Percentiles rank a stretch among this genome's conserved stretches.
Evolutionary conservation across 2,113 vertebrate genomes (phyloP).

Genomic region (Puffinus mauretanicus): DNA sequence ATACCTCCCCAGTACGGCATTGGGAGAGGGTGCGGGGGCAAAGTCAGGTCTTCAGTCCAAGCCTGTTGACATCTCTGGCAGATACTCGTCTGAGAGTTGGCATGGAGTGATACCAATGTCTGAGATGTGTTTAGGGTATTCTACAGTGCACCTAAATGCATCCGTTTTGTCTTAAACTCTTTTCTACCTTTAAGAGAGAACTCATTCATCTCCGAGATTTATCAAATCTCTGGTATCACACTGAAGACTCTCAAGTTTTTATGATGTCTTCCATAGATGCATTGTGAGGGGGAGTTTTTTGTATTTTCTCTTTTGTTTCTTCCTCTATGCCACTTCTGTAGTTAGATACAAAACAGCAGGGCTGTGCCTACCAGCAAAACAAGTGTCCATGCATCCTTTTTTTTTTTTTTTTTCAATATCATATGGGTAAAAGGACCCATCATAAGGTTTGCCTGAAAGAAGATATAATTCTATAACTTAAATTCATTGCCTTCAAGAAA

Average conservation of each 20-base stretch:
- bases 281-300: neutral
- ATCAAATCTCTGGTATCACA: neutral
- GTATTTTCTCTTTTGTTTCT: neutral
- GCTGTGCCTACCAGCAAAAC: neutral
- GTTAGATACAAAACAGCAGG: neutral
- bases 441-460: accelerated
- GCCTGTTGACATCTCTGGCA: neutral
- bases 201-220: neutral
- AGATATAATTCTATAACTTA: accelerated
- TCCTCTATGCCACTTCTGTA: neutral
- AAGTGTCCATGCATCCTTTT: neutral
- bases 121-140: neutral
- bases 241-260: neutral
- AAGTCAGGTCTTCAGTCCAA: neutral
- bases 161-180: neutral
- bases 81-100: neutral
- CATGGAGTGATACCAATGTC: neutral
- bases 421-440: neutral
- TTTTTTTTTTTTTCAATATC: neutral
- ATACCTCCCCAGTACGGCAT: neutral
- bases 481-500: neutral
- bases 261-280: neutral
- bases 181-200: neutral
- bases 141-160: no score
- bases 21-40: neutral